phyloP scores from a whole-genome alignment of 2,888 invertebrate genomes.

The Saturnia japonica region DNA sequence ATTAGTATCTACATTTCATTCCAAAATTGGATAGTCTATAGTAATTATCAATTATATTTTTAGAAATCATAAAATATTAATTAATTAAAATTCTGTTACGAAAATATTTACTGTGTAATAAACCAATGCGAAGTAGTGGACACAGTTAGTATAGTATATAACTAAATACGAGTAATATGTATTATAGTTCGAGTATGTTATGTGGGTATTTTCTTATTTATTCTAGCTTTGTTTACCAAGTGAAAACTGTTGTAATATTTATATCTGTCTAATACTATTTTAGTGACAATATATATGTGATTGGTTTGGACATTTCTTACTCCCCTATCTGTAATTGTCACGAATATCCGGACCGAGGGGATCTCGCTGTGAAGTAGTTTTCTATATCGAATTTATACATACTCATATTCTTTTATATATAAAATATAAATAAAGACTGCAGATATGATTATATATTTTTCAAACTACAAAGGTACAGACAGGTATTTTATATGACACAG shows the following conservation, averaged over 20 bases:
- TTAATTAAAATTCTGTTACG: too few relatives aligned
- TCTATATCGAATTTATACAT: not conserved
- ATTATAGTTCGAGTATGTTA: not conserved
- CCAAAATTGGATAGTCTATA: too few relatives aligned
- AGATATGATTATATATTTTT: not conserved
- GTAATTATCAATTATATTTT: too few relatives aligned
- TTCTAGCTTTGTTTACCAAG: not conserved
- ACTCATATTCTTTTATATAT: not conserved
- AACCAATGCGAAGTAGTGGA: too few relatives aligned
- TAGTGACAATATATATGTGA: conserved; percentile 1
- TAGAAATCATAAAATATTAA: too few relatives aligned
- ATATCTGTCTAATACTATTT: not conserved
- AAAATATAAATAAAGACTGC: not conserved
- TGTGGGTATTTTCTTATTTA: not conserved
- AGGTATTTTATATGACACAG: not conserved
- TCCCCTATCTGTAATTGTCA: conserved; percentile 11
- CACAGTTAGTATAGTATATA: too few relatives aligned
- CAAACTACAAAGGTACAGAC: not conserved
- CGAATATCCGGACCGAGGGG: conserved; percentile 8
- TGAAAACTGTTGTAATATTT: not conserved
- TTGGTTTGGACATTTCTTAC: conserved; percentile 13
- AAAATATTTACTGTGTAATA: too few relatives aligned
- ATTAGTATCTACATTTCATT: too few relatives aligned
- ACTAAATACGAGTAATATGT: not conserved
- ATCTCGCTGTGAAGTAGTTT: conserved; percentile 4